Evolutionary conservation across 2,797 vertebrate genomes (phyloP), one percentile per base, ranked within the genome.

Genomic region (Enoplosus armatus): DNA sequence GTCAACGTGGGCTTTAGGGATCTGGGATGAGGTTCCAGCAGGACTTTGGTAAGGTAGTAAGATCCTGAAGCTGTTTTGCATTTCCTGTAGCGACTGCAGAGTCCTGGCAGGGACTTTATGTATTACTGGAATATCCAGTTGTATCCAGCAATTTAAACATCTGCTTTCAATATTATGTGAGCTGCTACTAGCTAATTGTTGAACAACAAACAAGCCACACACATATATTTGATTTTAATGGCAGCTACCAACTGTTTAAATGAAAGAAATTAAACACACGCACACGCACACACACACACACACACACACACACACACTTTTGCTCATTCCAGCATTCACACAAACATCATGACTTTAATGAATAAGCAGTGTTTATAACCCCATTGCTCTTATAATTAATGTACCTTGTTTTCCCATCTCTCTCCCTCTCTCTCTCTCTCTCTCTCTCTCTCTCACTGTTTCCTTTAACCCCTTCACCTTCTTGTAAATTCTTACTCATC

Each of bases 91-190:
- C 16, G 12, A 50, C 58, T 62, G 54, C 51, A 18, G 59, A 65
- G 77, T 73, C 64, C 70, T 86, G 85, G 85, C 84, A 83, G 29
- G 1, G 10, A 47, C 33, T 56, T 53, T 1, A 41, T 12, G 22
- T 58, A 10, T 91, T 91, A 90, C 90, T 80, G 90, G 88, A 91
- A 91, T 6, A 86, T 64, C 55, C 85, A 80, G 51, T 76, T 70
- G 71, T 79, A n/a, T n/a, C n/a, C 75, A 48, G 54, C 59, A 72
- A 62, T 80, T 79, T 63, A 45, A 75, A 61, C 90, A 91, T 91
- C 88, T 90, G 90, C 58, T 85, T 83, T 76, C 55, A 65, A 89
- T 90, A 58, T 15, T 1, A 61, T 16, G 41, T 58, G 68, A 62
- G 63, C 48, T 77, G 80, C 89, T 89, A 88, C 84, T 24, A 7